Evolutionary conservation across 2,113 vertebrate genomes (phyloP), one percentile per base, ranked within the genome.

Genomic region (Dromiciops gliroides): DNA sequence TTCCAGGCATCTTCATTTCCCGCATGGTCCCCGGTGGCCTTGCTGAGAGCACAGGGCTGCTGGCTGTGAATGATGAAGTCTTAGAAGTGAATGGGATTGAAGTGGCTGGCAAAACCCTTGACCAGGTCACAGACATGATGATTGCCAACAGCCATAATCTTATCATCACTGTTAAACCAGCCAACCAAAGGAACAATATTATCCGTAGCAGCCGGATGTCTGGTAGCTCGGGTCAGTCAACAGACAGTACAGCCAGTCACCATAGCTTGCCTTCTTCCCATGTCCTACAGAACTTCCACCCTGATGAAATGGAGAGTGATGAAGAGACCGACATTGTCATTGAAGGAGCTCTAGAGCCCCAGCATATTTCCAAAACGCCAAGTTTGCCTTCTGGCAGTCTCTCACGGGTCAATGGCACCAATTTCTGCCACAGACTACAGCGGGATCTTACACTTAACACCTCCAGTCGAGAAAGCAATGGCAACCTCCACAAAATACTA

Each of bases 121-220:
- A 99, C 97, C 99, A 99, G 98, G 99, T 99, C 60, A 99, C 99
- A 4, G 99, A 99, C 98, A 99, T 99, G 99, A 99, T 99, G 99
- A 99, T 99, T 37, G 99, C 99, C 97, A 99, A 99, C 98, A 99
- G 99, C 98, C 99, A 99, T 98, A 99, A 99, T 95, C 99, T 99
- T 95, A 99, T 99, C 5, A 99, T 99, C 97, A 99, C 99, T 0
- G 99, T 99, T 91, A 99, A 99, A 98, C 99, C 99, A 0, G 99
- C 99, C 90, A 99, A 99, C 98, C 99, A 99, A 98, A 99, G 99
- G 97, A 99, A 99, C 98, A 99, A 99, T 93, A 99, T 99, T 92
- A 99, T 99, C 91, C 99, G 99, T 44, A 98, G 99, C 98, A 99
- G 99, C 97, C 98, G 99, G 83, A 99, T 99, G 92, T 99, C 99